Base-by-base conservation (phyloP, 2,113 vertebrate species). In the Mirounga angustirostris region DNA sequence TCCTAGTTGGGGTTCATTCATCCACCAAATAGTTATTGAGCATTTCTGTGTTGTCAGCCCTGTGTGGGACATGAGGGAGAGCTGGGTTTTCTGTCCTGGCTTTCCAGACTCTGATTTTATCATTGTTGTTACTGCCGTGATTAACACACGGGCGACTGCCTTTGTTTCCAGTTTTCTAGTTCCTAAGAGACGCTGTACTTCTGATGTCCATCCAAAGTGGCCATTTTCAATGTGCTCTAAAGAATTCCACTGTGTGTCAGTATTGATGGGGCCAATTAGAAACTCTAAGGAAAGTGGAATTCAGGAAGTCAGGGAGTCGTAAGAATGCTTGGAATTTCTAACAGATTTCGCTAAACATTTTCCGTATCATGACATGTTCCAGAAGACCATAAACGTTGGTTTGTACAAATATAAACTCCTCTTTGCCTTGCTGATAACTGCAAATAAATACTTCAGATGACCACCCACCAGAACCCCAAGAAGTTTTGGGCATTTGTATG, bases 321-420 rank as follows among this genome's bases (percentile, higher is more conserved):
- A 98, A 99, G 98, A 98, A 99, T 97, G 61, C 65, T 82, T 98
- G 97, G 92, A 99, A 98, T 99, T 97, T 98, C 96, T 98, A 97
- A 97, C 87, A 95, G 97, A 97, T 97, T 99, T 98, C 92, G 86
- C 96, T 98, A 98, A 97, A 96, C 54, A 33, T 85, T 97, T 98
- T 95, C 94, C 95, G 59, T 97, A 98, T 97, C 67, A 10, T 97
- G 97, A 89, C 98, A 97, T 97, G 98, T 97, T 97, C n/a, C 92
- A 98, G 95, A 96, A 98, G 93, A 43, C 85, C 87, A 87, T 95
- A 97, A 98, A 96, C 88, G 24, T 52, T 94, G 81, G 52, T 97
- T 74, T 90, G 16, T 33, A 97, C 46, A 63, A 59, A 86, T 19
- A 67, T 78, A 93, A 94, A 22, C 83, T 46, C 14, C 76, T 56